Conservation (phyloP, 2,113 vertebrate genomes). For the Lasiurus borealis region DNA sequence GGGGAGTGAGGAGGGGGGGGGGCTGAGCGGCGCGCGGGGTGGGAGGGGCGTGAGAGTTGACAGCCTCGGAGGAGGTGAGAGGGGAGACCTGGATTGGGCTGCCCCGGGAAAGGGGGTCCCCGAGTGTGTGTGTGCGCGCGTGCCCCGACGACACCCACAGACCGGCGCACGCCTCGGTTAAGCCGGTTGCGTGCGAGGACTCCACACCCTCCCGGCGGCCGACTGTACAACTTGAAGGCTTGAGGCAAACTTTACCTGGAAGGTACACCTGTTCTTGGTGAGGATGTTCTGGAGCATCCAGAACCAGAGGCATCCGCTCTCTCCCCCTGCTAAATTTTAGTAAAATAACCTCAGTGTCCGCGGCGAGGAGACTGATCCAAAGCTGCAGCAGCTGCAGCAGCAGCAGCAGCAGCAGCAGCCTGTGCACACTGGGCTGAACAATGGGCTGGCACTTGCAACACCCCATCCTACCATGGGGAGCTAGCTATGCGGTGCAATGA, state of each 20-base stretch:
- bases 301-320: not conserved
- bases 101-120: not conserved
- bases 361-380: not conserved
- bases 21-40: not conserved
- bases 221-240: not conserved
- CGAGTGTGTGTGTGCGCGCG: constrained; percentile 58
- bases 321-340: constrained; percentile 21
- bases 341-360: not conserved
- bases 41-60: constrained; percentile 68
- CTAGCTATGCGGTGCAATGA: not conserved
- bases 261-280: constrained; percentile 56
- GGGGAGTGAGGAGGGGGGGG: not conserved
- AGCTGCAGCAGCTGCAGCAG: not conserved
- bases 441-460: not conserved
- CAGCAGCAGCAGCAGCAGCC: not conserved
- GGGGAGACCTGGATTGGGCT: constrained; percentile 13
- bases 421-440: not conserved
- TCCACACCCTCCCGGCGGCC: not conserved
- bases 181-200: constrained; percentile 36
- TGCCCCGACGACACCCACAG: constrained; percentile 43
- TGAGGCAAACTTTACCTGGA: constrained; percentile 35
- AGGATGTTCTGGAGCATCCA: not conserved
- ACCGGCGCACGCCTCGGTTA: not conserved
- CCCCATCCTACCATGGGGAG: not conserved
- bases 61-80: constrained; percentile 69